Evolutionary conservation across 2,113 vertebrate genomes (phyloP).

Genomic region (Gila orcuttii): DNA sequence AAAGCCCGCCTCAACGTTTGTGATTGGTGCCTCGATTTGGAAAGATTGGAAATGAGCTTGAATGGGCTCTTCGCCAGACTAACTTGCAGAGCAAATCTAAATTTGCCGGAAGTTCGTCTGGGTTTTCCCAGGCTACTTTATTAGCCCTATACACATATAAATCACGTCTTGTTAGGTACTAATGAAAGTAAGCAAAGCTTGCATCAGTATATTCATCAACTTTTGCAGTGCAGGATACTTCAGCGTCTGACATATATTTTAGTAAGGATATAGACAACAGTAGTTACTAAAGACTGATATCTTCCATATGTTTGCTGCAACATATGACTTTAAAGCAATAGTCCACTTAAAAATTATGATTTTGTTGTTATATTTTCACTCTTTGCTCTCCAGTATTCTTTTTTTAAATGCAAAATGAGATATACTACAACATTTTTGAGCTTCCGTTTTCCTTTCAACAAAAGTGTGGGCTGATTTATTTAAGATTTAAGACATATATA

Average conservation of each 20-base stretch:
- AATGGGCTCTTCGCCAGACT: too few species aligned
- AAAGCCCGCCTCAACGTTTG: too few species aligned
- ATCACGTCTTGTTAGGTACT: background rate
- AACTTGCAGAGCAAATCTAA: too few species aligned
- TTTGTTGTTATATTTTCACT: background rate
- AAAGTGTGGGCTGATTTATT: background rate
- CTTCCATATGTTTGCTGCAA: background rate
- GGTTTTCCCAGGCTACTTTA: too few species aligned
- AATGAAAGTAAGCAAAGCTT: background rate
- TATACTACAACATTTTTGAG: background rate
- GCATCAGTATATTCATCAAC: background rate
- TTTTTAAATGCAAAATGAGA: background rate
- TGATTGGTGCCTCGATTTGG: too few species aligned
- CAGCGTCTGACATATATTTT: background rate
- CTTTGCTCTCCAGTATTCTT: background rate
- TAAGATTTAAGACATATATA: background rate
- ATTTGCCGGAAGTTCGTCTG: too few species aligned
- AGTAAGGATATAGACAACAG: background rate
- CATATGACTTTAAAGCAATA: background rate
- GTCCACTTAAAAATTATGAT: background rate
- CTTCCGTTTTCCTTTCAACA: background rate
- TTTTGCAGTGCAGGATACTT: background rate
- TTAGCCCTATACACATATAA: background rate
- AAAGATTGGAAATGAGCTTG: too few species aligned
- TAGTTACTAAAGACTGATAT: background rate